Evolutionary conservation across 2,888 invertebrate genomes (phyloP).

Genomic region (Xestia sexstrigata): DNA sequence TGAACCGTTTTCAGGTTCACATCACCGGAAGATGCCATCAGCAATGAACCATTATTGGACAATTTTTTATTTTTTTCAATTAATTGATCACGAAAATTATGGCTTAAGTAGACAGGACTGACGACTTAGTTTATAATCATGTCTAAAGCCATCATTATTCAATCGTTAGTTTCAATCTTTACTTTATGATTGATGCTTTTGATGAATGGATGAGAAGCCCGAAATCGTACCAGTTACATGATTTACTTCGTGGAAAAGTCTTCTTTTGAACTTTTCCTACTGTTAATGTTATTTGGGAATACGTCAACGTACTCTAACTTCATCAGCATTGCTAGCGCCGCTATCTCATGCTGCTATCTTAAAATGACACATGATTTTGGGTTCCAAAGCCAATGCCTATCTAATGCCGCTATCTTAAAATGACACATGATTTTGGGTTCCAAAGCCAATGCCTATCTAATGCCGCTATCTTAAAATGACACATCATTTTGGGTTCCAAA

Average conservation of each 20-base stretch:
- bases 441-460: too few species aligned
- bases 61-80: not conserved
- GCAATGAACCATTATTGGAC: not conserved
- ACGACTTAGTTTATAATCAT: not conserved
- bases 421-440: too few species aligned
- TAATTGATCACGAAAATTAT: not conserved
- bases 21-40: not conserved
- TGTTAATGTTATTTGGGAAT: not conserved
- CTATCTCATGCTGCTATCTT: not conserved
- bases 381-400: too few species aligned
- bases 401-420: too few species aligned
- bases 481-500: too few species aligned
- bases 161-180: not conserved
- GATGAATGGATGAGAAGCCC: not conserved
- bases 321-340: not conserved
- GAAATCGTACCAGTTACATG: not conserved
- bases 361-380: too few species aligned
- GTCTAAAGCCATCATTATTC: not conserved
- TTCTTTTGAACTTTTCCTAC: not conserved
- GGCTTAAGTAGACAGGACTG: not conserved
- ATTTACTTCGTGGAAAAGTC: not conserved
- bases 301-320: not conserved
- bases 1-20: too few species aligned
- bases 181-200: not conserved
- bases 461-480: too few species aligned